A percentile compares a stretch with the other conserved stretches of the same genome.
These are phyloP conservation scores for Bos indicus DNA, from an alignment of 2,113 vertebrate species.

Conservation along the genomic window DNA sequence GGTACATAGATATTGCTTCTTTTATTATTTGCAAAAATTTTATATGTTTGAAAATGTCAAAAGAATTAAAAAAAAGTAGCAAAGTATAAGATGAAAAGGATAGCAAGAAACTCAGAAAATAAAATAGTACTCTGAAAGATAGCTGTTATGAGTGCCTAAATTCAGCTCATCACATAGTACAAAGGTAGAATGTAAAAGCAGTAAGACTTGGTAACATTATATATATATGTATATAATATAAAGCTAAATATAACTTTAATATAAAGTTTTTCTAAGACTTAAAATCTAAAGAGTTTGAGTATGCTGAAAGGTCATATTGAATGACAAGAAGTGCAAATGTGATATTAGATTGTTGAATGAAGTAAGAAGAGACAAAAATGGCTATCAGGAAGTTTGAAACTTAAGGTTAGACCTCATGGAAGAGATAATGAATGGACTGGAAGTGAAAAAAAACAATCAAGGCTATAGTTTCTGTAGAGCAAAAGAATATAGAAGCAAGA, in stretches of 20 bases:
- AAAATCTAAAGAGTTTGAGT: background rate
- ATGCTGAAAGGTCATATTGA: background rate
- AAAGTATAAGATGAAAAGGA: background rate
- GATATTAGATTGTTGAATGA: background rate
- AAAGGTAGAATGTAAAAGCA: background rate
- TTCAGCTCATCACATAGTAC: background rate
- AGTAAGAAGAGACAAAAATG: background rate
- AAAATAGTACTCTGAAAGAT: background rate
- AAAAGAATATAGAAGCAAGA: background rate
- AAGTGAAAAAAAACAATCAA: background rate
- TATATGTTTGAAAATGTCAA: background rate
- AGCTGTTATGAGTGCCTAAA: background rate
- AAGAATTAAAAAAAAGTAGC: background rate
- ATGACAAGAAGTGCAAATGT: background rate
- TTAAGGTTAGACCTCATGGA: background rate
- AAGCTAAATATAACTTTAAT: background rate
- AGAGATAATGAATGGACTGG: background rate
- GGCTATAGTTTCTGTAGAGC: background rate
- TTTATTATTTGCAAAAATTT: background rate
- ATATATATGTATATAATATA: background rate
- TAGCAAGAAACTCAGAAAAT: background rate
- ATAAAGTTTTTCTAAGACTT: background rate
- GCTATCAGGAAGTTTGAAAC: background rate
- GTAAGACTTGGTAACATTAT: background rate
- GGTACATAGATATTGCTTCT: background rate